Conservation (phyloP, 2,797 vertebrate species). For the Morelia viridis region DNA sequence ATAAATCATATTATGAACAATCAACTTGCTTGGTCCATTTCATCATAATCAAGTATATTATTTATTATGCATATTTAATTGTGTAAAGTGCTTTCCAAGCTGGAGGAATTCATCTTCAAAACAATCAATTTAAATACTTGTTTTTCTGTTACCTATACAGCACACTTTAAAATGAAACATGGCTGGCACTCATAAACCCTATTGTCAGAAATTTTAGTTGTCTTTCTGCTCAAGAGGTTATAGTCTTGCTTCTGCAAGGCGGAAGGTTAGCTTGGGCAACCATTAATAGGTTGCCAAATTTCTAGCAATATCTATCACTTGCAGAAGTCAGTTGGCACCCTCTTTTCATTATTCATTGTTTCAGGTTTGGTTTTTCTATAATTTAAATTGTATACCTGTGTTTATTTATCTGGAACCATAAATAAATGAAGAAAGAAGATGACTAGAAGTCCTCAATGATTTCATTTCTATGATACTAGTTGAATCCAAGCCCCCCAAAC, state of each 20-base stretch:
- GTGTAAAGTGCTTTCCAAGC: slow-evolving; percentile 19
- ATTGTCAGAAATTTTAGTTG: neutral
- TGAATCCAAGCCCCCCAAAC: neutral
- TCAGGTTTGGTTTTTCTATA: neutral
- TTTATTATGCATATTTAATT: slow-evolving; percentile 20
- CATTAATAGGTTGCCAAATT: neutral
- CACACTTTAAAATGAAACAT: neutral
- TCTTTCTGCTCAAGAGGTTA: neutral
- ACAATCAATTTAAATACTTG: neutral
- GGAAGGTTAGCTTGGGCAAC: neutral
- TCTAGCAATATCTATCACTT: neutral
- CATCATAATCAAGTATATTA: slow-evolving; percentile 1
- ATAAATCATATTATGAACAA: neutral
- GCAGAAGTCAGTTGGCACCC: neutral
- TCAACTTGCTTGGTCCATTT: neutral
- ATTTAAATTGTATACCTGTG: neutral
- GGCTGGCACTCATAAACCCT: neutral
- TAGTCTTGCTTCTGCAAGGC: neutral
- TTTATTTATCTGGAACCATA: neutral
- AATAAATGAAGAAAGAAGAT: neutral
- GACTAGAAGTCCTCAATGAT: neutral
- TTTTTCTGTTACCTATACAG: slow-evolving; percentile 2
- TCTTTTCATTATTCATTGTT: neutral
- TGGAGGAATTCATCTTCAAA: neutral
- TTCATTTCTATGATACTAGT: neutral